phyloP scores from a whole-genome alignment of 2,797 vertebrate genomes.

The Acrossocheilus fasciatus region DNA sequence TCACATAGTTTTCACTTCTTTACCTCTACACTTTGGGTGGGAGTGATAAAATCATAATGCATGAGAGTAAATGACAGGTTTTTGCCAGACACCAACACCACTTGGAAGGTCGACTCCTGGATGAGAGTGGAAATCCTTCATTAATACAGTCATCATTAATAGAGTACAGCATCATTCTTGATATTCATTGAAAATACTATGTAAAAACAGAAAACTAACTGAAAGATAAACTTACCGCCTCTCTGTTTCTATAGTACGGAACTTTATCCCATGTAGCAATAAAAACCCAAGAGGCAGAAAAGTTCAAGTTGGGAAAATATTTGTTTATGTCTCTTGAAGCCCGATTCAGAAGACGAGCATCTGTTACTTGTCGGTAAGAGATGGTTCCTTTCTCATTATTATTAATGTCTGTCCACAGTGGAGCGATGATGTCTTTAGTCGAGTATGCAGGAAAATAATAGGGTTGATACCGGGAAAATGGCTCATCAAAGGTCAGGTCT shows the following conservation, averaged over 20 bases:
- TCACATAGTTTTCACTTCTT: neutral
- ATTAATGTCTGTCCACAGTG: constrained; percentile 31
- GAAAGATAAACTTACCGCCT: neutral
- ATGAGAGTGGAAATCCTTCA: rapidly evolving
- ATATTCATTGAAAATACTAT: neutral
- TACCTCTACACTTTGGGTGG: neutral
- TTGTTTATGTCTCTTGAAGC: constrained; percentile 15
- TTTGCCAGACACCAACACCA: constrained; percentile 15
- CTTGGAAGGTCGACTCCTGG: constrained; percentile 37
- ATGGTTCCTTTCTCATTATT: neutral
- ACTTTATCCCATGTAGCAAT: constrained; percentile 38
- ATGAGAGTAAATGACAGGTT: neutral
- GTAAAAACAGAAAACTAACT: neutral
- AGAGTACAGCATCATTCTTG: neutral
- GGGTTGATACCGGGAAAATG: neutral
- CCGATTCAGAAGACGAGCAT: neutral
- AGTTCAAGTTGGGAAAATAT: neutral
- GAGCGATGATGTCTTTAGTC: constrained; percentile 23
- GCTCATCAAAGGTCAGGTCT: neutral
- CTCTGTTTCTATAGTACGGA: neutral
- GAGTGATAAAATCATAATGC: neutral
- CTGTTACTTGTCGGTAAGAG: constrained; percentile 10
- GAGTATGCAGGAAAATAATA: neutral
- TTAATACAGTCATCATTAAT: no score
- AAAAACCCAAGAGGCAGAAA: constrained; percentile 26